These are phyloP conservation scores for Cyaniris semiargus DNA, from an alignment of 2,888 invertebrate genomes.

Conservation along the genomic window DNA sequence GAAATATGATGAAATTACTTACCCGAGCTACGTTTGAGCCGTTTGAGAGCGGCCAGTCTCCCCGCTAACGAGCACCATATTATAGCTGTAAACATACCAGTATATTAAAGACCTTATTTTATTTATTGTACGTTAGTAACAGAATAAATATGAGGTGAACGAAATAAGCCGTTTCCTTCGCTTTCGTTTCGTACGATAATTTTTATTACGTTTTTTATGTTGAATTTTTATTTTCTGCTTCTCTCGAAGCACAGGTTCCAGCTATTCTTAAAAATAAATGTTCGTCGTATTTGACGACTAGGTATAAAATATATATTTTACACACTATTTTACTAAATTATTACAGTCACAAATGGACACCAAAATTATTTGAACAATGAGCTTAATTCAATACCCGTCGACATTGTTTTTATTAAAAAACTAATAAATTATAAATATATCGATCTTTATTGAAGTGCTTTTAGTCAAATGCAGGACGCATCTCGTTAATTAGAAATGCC, in stretches of 20 bases:
- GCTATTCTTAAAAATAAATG: not conserved
- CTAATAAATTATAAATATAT: not conserved
- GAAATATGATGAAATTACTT: conserved; percentile 45
- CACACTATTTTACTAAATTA: not conserved
- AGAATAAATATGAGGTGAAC: conserved; percentile 10
- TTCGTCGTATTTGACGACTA: not conserved
- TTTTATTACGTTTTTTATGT: not conserved
- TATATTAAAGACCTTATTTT: not conserved
- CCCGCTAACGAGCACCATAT: conserved; percentile 67
- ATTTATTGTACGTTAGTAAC: conserved; percentile 8
- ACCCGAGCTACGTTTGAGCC: conserved; percentile 69
- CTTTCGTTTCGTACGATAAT: not conserved
- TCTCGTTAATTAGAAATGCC: conserved; percentile 30
- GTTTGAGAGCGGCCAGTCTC: conserved; percentile 59
- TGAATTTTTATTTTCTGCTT: conserved; percentile 1
- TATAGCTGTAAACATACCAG: conserved; percentile 55
- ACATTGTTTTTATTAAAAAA: not conserved
- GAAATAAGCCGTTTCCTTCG: not conserved
- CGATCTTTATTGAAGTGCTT: not conserved
- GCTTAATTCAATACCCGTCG: not conserved
- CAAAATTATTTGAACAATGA: not conserved
- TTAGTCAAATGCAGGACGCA: conserved; percentile 20
- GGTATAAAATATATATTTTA: not conserved
- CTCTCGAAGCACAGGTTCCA: not conserved
- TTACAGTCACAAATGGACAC: not conserved